These are phyloP conservation scores for Pangasius mekongensis DNA, from an alignment of 2,797 vertebrate genomes.

Conservation along the genomic window DNA sequence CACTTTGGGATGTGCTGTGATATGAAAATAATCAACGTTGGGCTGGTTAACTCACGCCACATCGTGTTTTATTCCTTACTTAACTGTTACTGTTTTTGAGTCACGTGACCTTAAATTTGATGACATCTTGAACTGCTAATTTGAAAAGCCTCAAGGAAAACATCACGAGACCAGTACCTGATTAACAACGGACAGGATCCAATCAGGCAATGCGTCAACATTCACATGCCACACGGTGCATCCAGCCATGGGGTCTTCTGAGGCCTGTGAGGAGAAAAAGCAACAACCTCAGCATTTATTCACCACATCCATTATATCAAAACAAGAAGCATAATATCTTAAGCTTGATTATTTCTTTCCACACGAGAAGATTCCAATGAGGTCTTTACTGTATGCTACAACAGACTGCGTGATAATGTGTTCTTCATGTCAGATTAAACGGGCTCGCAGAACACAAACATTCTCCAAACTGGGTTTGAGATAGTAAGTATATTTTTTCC, in stretches of 20 bases:
- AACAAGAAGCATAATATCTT: not conserved
- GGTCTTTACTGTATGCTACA: not conserved
- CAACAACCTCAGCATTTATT: not conserved
- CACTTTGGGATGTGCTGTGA: not conserved
- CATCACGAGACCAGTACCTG: slow-evolving; percentile 60
- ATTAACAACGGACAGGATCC: slow-evolving; percentile 70
- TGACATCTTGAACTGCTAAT: not conserved
- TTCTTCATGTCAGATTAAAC: not conserved
- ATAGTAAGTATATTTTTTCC: not conserved
- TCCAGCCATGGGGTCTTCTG: slow-evolving; percentile 56
- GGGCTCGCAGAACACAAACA: not conserved
- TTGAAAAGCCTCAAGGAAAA: not conserved
- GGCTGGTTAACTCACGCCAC: not conserved
- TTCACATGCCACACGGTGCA: slow-evolving; percentile 75
- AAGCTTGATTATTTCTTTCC: not conserved
- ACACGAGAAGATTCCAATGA: not conserved
- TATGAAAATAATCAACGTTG: not conserved
- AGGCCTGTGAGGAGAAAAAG: slow-evolving; percentile 47
- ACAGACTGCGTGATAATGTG: not conserved
- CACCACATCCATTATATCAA: not conserved
- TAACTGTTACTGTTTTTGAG: not conserved
- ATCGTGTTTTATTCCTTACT: not conserved
- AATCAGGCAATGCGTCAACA: slow-evolving; percentile 70
- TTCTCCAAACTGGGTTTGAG: not conserved
- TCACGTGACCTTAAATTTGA: not conserved